phyloP scores from a whole-genome alignment of 2,888 invertebrate genomes.

The Campaea margaritaria region DNA sequence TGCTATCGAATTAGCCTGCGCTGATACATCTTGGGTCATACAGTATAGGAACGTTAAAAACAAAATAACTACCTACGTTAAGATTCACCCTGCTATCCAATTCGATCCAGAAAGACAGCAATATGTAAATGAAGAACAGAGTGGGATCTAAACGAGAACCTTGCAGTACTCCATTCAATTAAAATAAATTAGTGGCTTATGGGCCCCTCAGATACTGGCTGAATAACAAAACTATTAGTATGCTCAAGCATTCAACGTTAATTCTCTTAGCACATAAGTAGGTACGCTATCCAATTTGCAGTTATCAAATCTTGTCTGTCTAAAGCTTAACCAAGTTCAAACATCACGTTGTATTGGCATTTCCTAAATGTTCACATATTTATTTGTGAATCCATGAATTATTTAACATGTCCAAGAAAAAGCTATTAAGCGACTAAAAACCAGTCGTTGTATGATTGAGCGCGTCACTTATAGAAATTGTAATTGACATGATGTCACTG shows the following conservation, averaged over 20 bases:
- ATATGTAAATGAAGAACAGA: not conserved
- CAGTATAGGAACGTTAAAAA: not conserved
- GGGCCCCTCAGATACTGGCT: not conserved
- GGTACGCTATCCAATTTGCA: constrained; percentile 9
- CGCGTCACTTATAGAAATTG: constrained; percentile 42
- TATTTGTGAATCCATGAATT: constrained; percentile 1
- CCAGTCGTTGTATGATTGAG: constrained; percentile 35
- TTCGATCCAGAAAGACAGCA: not conserved
- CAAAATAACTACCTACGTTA: not conserved
- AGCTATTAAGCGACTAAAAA: constrained; percentile 17
- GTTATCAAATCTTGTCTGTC: not conserved
- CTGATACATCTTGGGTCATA: constrained; percentile 8
- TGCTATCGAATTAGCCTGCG: constrained; percentile 42
- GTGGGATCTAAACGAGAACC: constrained; percentile 1
- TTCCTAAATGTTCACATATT: not conserved
- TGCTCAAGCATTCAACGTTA: constrained; percentile 4
- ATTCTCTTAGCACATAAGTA: constrained; percentile 13
- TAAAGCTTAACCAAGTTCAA: constrained; percentile 10
- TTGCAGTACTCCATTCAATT: constrained; percentile 4
- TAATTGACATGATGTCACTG: constrained; percentile 56
- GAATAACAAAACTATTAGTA: constrained; percentile 9
- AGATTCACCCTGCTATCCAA: not conserved
- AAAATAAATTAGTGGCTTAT: constrained; percentile 1
- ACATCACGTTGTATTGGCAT: not conserved
- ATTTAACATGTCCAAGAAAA: constrained; percentile 12